A percentile compares a stretch with the other conserved stretches of the same genome.
phyloP scores from a whole-genome alignment of 2,888 invertebrate species.

The Linnaemya tessellans region DNA sequence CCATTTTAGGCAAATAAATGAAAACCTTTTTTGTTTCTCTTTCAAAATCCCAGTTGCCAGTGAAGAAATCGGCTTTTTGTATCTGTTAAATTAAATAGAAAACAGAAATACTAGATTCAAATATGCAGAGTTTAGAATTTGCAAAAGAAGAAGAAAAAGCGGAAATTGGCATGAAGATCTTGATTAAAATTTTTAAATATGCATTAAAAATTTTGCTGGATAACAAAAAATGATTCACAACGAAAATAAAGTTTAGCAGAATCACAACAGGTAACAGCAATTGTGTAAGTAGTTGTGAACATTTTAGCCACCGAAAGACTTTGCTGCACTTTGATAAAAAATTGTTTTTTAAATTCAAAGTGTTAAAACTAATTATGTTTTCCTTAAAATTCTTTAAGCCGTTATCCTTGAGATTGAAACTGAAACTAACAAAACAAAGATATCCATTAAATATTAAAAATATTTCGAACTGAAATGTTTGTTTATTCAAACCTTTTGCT shows the following conservation, averaged over 20 bases:
- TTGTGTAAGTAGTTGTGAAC: neutral
- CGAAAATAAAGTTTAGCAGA: slow-evolving; percentile 59
- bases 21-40: slow-evolving; percentile 36
- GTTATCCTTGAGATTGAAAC: slow-evolving; percentile 24
- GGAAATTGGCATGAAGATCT: slow-evolving; percentile 77
- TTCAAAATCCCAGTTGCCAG: slow-evolving; percentile 18
- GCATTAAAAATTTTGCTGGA: slow-evolving; percentile 58
- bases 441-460: slow-evolving; percentile 79
- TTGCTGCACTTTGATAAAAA: slow-evolving; percentile 44
- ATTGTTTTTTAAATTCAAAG: slow-evolving; percentile 29
- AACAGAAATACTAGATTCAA: slow-evolving; percentile 1
- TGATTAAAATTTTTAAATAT: slow-evolving; percentile 83
- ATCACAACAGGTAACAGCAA: slow-evolving; percentile 61
- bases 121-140: neutral
- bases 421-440: slow-evolving; percentile 61
- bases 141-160: slow-evolving; percentile 6
- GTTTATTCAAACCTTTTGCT: slow-evolving; percentile 32
- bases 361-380: slow-evolving; percentile 51
- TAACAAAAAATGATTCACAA: slow-evolving; percentile 48
- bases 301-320: slow-evolving; percentile 9
- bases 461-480: slow-evolving; percentile 73
- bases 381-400: slow-evolving; percentile 11
- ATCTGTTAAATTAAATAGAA: slow-evolving; percentile 8
- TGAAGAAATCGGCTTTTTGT: slow-evolving; percentile 12
- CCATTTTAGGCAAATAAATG: slow-evolving; percentile 67